phyloP scores from a whole-genome alignment of 2,888 invertebrate genomes.

The Microctonus brassicae region DNA sequence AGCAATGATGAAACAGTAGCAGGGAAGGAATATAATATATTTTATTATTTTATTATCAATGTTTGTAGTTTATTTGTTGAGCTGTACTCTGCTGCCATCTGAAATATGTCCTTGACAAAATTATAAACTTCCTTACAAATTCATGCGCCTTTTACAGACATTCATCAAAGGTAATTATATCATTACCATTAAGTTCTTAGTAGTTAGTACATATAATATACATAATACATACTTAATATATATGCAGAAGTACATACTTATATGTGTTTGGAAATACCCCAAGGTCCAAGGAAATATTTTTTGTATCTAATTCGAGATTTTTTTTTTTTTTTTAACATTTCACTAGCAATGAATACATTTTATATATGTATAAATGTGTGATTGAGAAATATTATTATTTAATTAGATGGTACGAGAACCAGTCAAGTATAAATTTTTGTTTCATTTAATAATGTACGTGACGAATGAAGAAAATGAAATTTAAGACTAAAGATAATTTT shows the following conservation, averaged over 20 bases:
- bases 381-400: background rate
- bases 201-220: constrained; percentile 15
- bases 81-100: constrained; percentile 39
- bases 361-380: constrained; percentile 4
- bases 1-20: too few species aligned
- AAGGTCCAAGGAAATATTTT: background rate
- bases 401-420: too few species aligned
- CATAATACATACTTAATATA: constrained; percentile 2
- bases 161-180: background rate
- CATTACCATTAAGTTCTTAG: background rate
- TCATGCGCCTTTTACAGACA: background rate
- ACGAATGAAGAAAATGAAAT: too few species aligned
- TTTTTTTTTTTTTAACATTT: too few species aligned
- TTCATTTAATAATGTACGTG: too few species aligned
- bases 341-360: background rate
- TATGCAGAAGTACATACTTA: too few species aligned
- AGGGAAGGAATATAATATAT: too few species aligned
- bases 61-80: background rate
- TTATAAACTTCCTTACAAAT: background rate
- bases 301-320: too few species aligned
- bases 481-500: too few species aligned
- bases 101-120: constrained; percentile 34
- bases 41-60: too few species aligned
- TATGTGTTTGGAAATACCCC: background rate
- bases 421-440: too few species aligned